Evolutionary conservation across 2,888 invertebrate genomes (phyloP).

Genomic region (Capitulum mitella): DNA sequence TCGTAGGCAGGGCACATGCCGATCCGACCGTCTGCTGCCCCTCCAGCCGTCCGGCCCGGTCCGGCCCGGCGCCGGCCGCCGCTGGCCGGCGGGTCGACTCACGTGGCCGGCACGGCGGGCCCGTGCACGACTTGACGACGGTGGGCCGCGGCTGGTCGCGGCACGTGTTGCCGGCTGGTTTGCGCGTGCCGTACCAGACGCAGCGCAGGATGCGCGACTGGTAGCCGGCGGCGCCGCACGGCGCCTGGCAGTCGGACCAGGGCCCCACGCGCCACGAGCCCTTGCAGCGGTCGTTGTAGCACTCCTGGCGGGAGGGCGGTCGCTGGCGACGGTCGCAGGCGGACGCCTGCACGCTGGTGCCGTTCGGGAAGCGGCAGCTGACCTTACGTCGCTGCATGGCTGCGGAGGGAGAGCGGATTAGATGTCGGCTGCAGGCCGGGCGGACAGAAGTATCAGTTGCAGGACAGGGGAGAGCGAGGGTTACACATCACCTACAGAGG

Average conservation of each 20-base stretch:
- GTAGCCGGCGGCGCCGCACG: slow-evolving; percentile 72
- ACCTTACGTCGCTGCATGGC: slow-evolving; percentile 67
- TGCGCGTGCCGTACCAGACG: slow-evolving; percentile 80
- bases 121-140: slow-evolving; percentile 68
- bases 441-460: not conserved
- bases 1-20: no score
- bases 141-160: slow-evolving; percentile 64
- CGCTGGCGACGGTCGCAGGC: slow-evolving; percentile 64
- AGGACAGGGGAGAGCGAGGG: not conserved
- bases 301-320: slow-evolving; percentile 71
- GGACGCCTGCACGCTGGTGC: slow-evolving; percentile 48
- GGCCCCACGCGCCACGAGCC: slow-evolving; percentile 84
- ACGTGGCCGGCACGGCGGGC: slow-evolving; percentile 54
- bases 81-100: not conserved
- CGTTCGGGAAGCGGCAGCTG: slow-evolving; percentile 51
- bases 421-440: not conserved
- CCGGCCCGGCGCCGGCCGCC: no score
- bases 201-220: slow-evolving; percentile 84
- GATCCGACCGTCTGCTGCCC: no score
- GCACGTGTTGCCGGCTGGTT: slow-evolving; percentile 79
- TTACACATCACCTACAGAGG: no score
- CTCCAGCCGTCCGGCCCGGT: no score
- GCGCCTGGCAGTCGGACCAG: slow-evolving; percentile 89
- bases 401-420: slow-evolving; percentile 36
- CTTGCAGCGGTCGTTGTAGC: slow-evolving; percentile 72